Base-by-base conservation (phyloP, 2,888 invertebrate genomes). In the Scaptomyza cyrtandrae region DNA sequence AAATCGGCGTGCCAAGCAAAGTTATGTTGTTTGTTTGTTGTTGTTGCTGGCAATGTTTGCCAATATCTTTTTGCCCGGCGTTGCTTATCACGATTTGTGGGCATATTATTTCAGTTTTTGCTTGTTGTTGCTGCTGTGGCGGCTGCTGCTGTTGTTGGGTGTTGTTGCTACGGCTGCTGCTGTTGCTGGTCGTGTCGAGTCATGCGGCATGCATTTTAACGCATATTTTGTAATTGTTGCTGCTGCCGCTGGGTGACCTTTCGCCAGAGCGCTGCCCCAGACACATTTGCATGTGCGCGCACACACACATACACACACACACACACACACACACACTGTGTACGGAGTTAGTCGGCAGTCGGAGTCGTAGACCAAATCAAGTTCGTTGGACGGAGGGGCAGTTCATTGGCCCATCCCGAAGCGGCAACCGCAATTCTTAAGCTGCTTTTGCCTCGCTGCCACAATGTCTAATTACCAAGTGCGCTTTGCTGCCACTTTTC, bases 61-160 rank as follows among this genome's bases (percentile, higher is more conserved):
- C 81, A 82, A 81, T 80, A 84, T 76, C 45, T 74, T 50, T 59
- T 65, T 74, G 56, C 71, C 75, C 84, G 72, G 83, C 83, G 73
- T 83, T 83, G 85, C 81, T 86, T 85, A 86, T 86, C 86, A 86
- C 86, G 86, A 86, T 86, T 86, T 85, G 86, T 83, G 77, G 86
- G 75, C 85, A 86, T 86, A 86, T 86, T 86, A 86, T 85, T 85
- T 86, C 77, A 79, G 82, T 77, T 84, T 75, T 71, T 78, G 41
- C 61, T 78, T 67, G 71, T 59, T 77, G 76, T 41, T 61, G 69
- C 59, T 69, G 70, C 55, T 50, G 58, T 52, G 31, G 62, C 35
- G 53, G 59, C 29, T 44, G 67, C 14, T 53, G 45, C 3, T 49
- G 61, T 9, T 68, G 37, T 19, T 62, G 53, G 7, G 56, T 60